These are phyloP conservation scores for Pachyramphus minor DNA, from an alignment of 2,113 vertebrate species.

Conservation along the genomic window DNA sequence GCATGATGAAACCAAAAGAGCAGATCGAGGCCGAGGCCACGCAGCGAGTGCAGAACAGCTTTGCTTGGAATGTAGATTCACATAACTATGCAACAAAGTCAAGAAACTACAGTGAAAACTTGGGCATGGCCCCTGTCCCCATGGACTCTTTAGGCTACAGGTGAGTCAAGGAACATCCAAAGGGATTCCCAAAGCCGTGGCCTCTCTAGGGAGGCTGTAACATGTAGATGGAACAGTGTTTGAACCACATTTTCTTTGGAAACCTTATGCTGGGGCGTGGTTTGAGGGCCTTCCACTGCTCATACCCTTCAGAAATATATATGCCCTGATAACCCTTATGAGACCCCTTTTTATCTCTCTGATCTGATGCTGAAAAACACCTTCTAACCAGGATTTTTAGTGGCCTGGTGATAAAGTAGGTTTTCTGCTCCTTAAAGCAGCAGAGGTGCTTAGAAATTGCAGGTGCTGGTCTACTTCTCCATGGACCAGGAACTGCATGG, in stretches of 20 bases:
- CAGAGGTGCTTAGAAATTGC: not conserved
- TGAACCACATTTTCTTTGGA: not conserved
- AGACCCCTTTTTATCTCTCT: not conserved
- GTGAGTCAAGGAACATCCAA: constrained; percentile 60
- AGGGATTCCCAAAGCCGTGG: not conserved
- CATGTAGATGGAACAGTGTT: not conserved
- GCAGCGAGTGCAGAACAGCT: constrained; percentile 72
- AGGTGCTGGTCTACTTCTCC: not conserved
- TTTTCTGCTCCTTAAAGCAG: not conserved
- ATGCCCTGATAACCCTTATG: not conserved
- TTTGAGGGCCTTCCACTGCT: not conserved
- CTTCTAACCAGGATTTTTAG: not conserved
- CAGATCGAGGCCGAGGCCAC: constrained; percentile 78
- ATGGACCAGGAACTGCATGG: rapidly evolving
- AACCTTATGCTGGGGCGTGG: not conserved
- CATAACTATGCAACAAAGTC: constrained; percentile 82
- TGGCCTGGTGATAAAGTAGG: not conserved
- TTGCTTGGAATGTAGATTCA: constrained; percentile 79
- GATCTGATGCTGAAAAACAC: not conserved
- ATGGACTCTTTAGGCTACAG: constrained; percentile 81
- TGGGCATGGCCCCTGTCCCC: constrained; percentile 64
- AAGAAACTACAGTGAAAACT: constrained; percentile 82
- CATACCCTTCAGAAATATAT: not conserved
- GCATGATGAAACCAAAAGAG: constrained; percentile 81
- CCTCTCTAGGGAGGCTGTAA: not conserved